Evolutionary conservation across 2,797 vertebrate species (phyloP).

Genomic region (Gambelia wislizenii): DNA sequence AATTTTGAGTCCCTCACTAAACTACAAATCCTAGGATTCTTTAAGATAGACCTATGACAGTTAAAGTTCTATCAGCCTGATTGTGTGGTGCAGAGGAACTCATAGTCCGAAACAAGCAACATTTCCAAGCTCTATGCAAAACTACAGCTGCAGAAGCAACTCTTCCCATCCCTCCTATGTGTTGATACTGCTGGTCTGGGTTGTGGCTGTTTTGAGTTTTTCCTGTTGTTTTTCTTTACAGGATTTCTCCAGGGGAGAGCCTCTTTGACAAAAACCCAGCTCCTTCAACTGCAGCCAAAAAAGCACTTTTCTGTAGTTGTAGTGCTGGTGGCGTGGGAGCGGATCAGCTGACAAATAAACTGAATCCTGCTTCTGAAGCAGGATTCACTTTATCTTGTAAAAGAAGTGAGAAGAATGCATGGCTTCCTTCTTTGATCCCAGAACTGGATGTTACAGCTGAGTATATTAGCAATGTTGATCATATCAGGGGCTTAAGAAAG

Average conservation of each 20-base stretch:
- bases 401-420: slow-evolving; percentile 69
- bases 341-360: slow-evolving; percentile 55
- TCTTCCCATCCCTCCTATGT: neutral
- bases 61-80: neutral
- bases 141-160: neutral
- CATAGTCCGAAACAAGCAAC: neutral
- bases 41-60: no score
- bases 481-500: slow-evolving; percentile 64
- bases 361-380: slow-evolving; percentile 48
- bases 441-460: slow-evolving; percentile 85
- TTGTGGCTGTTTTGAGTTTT: neutral
- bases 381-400: slow-evolving; percentile 77
- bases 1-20: no score
- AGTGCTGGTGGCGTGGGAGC: slow-evolving; percentile 42
- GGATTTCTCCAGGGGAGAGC: slow-evolving; percentile 86
- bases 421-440: slow-evolving; percentile 84
- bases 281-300: slow-evolving; percentile 59
- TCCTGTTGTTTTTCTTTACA: slow-evolving; percentile 66
- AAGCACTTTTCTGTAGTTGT: slow-evolving; percentile 82
- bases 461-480: slow-evolving; percentile 77
- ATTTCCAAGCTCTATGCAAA: neutral
- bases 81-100: neutral
- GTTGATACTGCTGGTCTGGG: neutral
- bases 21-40: no score
- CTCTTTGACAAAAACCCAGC: slow-evolving; percentile 84